phyloP scores from a whole-genome alignment of 2,113 vertebrate genomes.

The Neodontobutis hainanensis region DNA sequence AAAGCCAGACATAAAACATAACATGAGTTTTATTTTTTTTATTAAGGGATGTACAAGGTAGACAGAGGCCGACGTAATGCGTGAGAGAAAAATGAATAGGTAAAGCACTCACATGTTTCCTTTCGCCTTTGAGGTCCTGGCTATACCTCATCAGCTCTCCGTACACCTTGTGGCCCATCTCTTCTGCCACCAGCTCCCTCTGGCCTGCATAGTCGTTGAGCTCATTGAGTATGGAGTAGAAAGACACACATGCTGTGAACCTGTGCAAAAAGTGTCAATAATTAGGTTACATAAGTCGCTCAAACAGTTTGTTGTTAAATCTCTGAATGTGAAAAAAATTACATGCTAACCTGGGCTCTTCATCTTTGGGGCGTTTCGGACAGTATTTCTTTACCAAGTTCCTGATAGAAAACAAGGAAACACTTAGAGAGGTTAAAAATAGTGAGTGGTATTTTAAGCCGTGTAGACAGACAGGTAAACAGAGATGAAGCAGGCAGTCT shows the following conservation, averaged over 20 bases:
- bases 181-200: slow-evolving; percentile 97
- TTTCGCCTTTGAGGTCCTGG: slow-evolving; percentile 92
- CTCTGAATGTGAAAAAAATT: neutral
- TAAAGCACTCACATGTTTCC: slow-evolving; percentile 89
- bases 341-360: slow-evolving; percentile 90
- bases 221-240: slow-evolving; percentile 95
- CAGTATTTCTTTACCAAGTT: slow-evolving; percentile 97
- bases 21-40: slow-evolving; percentile 27
- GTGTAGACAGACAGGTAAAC: neutral
- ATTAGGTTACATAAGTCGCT: neutral
- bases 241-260: slow-evolving; percentile 94
- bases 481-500: neutral
- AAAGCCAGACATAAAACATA: slow-evolving; percentile 40
- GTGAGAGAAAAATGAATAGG: neutral
- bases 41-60: slow-evolving; percentile 3
- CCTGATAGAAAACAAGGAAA: slow-evolving; percentile 71
- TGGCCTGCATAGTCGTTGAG: slow-evolving; percentile 97
- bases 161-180: slow-evolving; percentile 94
- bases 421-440: slow-evolving; percentile 19
- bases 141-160: slow-evolving; percentile 96
- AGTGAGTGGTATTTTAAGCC: slow-evolving; percentile 18
- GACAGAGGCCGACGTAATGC: neutral
- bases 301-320: no score
- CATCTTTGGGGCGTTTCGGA: slow-evolving; percentile 96
- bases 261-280: slow-evolving; percentile 68